Base-by-base conservation (phyloP, 2,888 invertebrate genomes). In the Xestia sexstrigata region DNA sequence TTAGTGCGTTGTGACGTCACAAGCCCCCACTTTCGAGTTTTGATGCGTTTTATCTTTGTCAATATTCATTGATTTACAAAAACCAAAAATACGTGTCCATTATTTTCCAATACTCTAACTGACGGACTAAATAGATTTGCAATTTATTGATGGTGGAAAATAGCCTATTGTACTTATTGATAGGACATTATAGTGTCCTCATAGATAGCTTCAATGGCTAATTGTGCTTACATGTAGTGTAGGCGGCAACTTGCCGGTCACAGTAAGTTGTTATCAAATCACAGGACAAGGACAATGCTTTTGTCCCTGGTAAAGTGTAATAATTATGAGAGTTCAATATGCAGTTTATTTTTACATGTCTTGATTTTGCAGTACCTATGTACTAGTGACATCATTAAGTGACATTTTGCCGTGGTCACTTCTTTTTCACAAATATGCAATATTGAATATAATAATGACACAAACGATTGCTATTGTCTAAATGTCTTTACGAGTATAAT, bases 281-380 rank as follows among this genome's bases (percentile, higher is more conserved):
- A 47, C 39, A 66, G 30, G 42, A 76, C 55, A 82, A 60, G 20
- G 58, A 26, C 49, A 74, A 60, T 81, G 17, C 30, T 35, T 30
- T 30, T 65, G 39, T 76, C 35, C 45, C 2, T 63, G 35, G 47
- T 49, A 9, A 49, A 49, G 49, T 47, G 45, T 47, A 4, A 42
- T 39, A 39, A 39, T 39, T 58, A 39, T 63, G 5, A 47, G 52
- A 76, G 62, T 78, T 81, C 3, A 78, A 81, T n/a, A n/a, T n/a
- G n/a, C 62, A 62, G 26, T 35, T 42, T 55, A n/a, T 13, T 55
- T 55, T 55, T 55, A 55, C n/a, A 11, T 55, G 52, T 11, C 52
- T n/a, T n/a, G n/a, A 4, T 71, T 17, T n/a, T 30, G 6, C 39
- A 42, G 9, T 47, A 9, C 3, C 35, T 35, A 35, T 65, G 23